Conservation (phyloP, 2,888 invertebrate genomes). For the Ormyrus thymus region DNA sequence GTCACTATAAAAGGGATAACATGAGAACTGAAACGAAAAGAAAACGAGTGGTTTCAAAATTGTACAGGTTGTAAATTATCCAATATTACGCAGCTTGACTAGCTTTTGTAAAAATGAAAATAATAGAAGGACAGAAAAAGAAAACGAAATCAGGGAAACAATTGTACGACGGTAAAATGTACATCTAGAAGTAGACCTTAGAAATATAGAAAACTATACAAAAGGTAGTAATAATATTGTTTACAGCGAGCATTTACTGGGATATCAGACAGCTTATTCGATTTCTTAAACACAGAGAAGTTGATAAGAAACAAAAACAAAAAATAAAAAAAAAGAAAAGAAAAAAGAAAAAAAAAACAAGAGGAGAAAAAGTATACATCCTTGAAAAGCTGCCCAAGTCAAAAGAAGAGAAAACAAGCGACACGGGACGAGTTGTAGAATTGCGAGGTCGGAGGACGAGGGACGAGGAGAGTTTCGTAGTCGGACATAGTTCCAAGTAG, state of each 20-base stretch:
- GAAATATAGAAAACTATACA: slow-evolving; percentile 9
- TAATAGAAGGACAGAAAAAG: slow-evolving; percentile 14
- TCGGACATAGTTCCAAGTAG: background rate
- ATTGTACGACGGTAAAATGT: slow-evolving; percentile 41
- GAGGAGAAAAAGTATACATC: background rate
- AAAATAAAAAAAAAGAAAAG: background rate
- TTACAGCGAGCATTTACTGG: slow-evolving; percentile 24
- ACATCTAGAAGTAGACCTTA: slow-evolving; percentile 8
- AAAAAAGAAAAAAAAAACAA: background rate
- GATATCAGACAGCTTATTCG: slow-evolving; percentile 15
- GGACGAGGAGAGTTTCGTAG: slow-evolving; percentile 28
- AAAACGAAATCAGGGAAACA: slow-evolving; percentile 28
- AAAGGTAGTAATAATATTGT: slow-evolving; percentile 18
- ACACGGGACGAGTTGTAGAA: slow-evolving; percentile 11
- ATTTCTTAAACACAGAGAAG: too few relatives aligned
- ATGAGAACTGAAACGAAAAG: slow-evolving; percentile 29
- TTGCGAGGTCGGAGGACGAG: slow-evolving; percentile 2
- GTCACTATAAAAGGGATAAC: slow-evolving; percentile 15
- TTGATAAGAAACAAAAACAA: background rate
- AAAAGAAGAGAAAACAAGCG: background rate
- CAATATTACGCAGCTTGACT: slow-evolving; percentile 39
- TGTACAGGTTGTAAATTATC: background rate
- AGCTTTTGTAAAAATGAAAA: slow-evolving; percentile 31
- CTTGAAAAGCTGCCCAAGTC: slow-evolving; percentile 32
- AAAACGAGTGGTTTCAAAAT: background rate